phyloP scores from a whole-genome alignment of 2,888 invertebrate species.

The Anarsia innoxiella region DNA sequence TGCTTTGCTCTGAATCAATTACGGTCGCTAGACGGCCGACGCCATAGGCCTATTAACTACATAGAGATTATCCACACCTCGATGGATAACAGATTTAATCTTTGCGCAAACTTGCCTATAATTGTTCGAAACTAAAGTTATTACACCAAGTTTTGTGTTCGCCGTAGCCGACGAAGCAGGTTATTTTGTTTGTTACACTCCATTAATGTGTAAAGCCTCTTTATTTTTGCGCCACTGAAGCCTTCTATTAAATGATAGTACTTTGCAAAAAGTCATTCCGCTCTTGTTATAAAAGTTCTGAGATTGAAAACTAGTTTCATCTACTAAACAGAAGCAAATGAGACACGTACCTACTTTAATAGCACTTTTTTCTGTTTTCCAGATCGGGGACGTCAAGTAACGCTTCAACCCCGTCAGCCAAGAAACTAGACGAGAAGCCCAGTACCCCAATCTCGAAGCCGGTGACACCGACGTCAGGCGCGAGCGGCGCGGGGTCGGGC shows the following conservation, averaged over 20 bases:
- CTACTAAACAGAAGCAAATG: no score
- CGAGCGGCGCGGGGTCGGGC: slow-evolving; percentile 75
- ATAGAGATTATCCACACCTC: slow-evolving; percentile 48
- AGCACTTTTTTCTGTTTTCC: no score
- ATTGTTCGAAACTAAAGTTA: slow-evolving; percentile 27
- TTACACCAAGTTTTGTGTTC: no score
- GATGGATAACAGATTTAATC: slow-evolving; percentile 42
- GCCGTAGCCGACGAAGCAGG: no score
- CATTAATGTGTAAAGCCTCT: no score
- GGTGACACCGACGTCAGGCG: slow-evolving; percentile 87
- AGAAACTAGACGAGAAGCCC: slow-evolving; percentile 91
- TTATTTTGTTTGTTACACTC: no score
- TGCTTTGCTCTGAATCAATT: slow-evolving; percentile 56
- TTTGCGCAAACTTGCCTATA: slow-evolving; percentile 40
- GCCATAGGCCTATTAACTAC: slow-evolving; percentile 51
- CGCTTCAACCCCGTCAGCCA: slow-evolving; percentile 92
- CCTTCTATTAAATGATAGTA: no score
- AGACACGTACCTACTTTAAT: no score
- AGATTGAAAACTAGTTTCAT: no score
- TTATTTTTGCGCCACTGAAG: no score
- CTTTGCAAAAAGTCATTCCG: no score
- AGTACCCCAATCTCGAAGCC: slow-evolving; percentile 94
- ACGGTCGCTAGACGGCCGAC: slow-evolving; percentile 30
- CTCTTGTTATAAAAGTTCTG: no score
- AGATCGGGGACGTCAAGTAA: slow-evolving; percentile 92